Conservation (phyloP, 1,140 invertebrate genomes). For the Physella acuta region DNA sequence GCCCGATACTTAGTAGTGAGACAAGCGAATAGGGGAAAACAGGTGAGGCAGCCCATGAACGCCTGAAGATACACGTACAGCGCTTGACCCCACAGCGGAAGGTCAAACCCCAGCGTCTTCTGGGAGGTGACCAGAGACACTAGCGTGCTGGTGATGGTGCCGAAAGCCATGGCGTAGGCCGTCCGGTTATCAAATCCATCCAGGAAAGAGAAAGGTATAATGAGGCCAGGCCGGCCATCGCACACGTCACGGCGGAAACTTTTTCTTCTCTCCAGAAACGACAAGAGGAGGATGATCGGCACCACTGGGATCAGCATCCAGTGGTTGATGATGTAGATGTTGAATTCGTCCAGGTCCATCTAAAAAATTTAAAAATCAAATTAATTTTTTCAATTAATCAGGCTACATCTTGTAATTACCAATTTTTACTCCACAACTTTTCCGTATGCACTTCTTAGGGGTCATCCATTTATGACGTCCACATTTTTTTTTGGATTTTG, state of each 20-base stretch:
- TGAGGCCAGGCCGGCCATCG: constrained; percentile 2
- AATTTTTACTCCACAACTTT: too few relatives aligned
- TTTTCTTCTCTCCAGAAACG: constrained; percentile 13
- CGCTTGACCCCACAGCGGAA: constrained; percentile 15
- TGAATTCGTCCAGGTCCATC: not conserved
- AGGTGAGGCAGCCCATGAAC: constrained; percentile 23
- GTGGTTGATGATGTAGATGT: constrained; percentile 5
- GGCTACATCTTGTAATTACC: too few relatives aligned
- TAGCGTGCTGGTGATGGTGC: constrained; percentile 22
- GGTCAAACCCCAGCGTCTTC: constrained; percentile 5
- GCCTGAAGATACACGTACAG: constrained; percentile 22
- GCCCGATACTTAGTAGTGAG: constrained; percentile 24
- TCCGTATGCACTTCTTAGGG: too few relatives aligned
- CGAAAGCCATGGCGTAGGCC: constrained; percentile 29
- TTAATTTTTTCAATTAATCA: too few relatives aligned
- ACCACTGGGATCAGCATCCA: constrained; percentile 2
- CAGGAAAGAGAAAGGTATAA: constrained; percentile 21
- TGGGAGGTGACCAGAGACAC: constrained; percentile 14
- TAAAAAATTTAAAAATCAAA: too few relatives aligned
- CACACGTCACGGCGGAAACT: not conserved
- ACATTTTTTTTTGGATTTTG: too few relatives aligned
- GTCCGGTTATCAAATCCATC: constrained; percentile 26
- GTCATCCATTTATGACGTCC: too few relatives aligned
- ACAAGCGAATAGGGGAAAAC: constrained; percentile 26
- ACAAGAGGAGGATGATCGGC: not conserved